Evolutionary conservation across 2,888 invertebrate genomes (phyloP), one percentile per base, ranked within the genome.

Genomic region (Miltochrista miniata): DNA sequence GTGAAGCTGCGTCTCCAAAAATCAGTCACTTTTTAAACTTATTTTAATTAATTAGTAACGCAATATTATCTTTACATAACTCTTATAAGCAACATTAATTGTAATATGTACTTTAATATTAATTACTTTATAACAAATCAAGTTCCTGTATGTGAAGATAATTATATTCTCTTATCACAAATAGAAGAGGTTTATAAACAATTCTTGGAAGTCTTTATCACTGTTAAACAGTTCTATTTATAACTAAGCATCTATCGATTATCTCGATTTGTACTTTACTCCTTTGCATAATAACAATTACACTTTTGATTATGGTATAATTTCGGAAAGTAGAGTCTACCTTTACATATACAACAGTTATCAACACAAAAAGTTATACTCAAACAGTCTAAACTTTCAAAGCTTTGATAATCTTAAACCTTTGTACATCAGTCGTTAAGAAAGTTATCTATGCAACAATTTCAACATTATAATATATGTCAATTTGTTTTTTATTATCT

Each of bases 11-110:
- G 41, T 13, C 35, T 45, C n/a, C 2, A 35, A 49, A 52, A 48
- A 64, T 79, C 79, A 79, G 79, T 80, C 74, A 64, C 58, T 65
- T 70, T 75, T 61, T 62, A 73, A 62, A 74, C 69, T 69, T 71
- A 70, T 49, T 51, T 50, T 42, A 56, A 5, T 24, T 4, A 24
- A 4, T 58, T 68, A 62, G 52, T 62, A 53, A 39, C 15, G 33
- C 42, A 55, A 50, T 48, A 50, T 57, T 58, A 61, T 45, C 37
- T 60, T 52, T 57, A 69, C 50, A 58, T 56, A 57, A 53, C 44
- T 43, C 52, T 54, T 61, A 60, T 50, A 45, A 68, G 48, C 56
- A 54, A 56, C 57, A 51, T 56, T 62, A 60, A 56, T 59, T 55
- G 50, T 50, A 59, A 46, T 54, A 55, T 57, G 55, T 58, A 56